Evolutionary conservation across 2,113 vertebrate species (phyloP), one percentile per base, ranked within the genome.

Genomic region (Catharus minimus): DNA sequence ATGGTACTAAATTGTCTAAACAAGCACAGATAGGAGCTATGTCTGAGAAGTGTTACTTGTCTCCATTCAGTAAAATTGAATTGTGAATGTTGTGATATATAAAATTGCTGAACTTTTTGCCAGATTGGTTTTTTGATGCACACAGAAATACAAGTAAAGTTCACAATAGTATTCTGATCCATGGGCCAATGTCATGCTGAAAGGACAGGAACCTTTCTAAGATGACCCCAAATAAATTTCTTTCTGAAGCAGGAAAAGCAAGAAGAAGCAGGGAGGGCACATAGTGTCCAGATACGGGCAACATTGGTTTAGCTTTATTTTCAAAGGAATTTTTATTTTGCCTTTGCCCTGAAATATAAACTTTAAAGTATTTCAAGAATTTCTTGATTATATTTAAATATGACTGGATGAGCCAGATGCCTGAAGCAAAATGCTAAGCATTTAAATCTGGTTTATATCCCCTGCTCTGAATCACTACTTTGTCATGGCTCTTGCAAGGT

Each of bases 311-410:
- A 38, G 2, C 61, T 84, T 93, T 89, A 30, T 72, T 94, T 78
- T 84, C 69, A 57, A 11, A 55, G 38, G 46, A 73, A 84, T 94
- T 73, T 36, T 81, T 95, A 73, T 73, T 94, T 94, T 93, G 21
- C 39, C 65, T 91, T 89, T 93, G 28, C 38, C 52, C 82, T 78
- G 61, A 90, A 56, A 80, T 28, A 67, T 17, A 95, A 66, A 89
- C 52, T 85, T 62, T 32, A 90, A 95, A 94, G 32, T 43, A 95
- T 95, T 93, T 96, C 41, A 92, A 79, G 79, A 93, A 95, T 86
- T 69, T 79, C 46, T 90, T 91, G 71, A 84, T 86, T 94, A 88
- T 55, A 92, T 92, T 78, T 96, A 72, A 76, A 87, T 87, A 74
- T 57, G 60, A 69, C 30, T 78, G 71, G 62, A 82, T 76, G 67